A percentile compares a stretch with the other conserved stretches of the same genome.
These are phyloP conservation scores for Clavelina lepadiformis DNA, from an alignment of 23 tunicate genomes.

Conservation along the genomic window DNA sequence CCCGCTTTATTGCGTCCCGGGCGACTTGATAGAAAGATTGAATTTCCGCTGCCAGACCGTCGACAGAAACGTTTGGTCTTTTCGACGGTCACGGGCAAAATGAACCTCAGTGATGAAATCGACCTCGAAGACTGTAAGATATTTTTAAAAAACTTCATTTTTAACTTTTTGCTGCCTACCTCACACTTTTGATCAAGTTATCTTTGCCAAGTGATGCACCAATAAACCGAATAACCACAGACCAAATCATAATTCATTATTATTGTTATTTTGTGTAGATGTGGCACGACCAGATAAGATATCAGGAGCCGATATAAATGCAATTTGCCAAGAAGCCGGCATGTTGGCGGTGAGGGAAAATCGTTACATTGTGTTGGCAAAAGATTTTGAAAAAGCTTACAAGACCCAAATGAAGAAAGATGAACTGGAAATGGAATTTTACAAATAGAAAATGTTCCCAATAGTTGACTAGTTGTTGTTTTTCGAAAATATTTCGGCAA, in stretches of 20 bases:
- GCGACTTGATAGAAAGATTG: constrained; percentile 93
- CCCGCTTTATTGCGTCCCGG: constrained; percentile 99
- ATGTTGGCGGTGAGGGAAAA: constrained; percentile 98
- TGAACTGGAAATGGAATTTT: constrained; percentile 95
- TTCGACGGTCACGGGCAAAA: constrained; percentile 96
- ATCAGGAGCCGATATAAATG: constrained; percentile 94
- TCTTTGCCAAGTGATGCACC: background rate
- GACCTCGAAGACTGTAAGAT: constrained; percentile 90
- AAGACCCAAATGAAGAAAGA: constrained; percentile 99
- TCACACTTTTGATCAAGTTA: too few relatives aligned
- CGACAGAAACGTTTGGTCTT: constrained; percentile 97
- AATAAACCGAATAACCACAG: background rate
- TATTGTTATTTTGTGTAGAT: constrained; percentile 26
- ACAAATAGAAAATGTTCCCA: too few relatives aligned
- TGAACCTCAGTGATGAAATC: constrained; percentile 98
- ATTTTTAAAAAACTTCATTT: too few relatives aligned
- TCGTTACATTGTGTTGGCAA: constrained; percentile 95
- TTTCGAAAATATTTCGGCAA: too few relatives aligned
- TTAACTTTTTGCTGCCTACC: too few relatives aligned
- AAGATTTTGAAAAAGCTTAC: constrained; percentile 99
- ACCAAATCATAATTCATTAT: too few relatives aligned
- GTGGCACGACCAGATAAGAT: constrained; percentile 99
- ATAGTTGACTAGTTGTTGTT: too few relatives aligned
- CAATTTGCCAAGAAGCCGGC: constrained; percentile 99
- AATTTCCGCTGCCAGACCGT: constrained; percentile 98